Evolutionary conservation across 2,888 invertebrate species (phyloP), one percentile per base, ranked within the genome.

Genomic region (Sinhomidia bicolor): DNA sequence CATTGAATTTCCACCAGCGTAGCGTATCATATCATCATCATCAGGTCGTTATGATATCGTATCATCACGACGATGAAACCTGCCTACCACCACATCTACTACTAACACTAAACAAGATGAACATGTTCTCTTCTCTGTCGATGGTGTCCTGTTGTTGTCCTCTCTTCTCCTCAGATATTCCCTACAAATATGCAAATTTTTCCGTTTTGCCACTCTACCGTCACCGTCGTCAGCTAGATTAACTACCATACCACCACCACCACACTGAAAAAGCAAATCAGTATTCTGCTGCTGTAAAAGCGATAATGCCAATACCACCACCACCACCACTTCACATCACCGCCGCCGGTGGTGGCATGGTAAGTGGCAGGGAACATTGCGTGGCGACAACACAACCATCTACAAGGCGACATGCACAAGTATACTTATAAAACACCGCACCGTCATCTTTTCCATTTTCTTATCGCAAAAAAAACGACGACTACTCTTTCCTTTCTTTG

Each of bases 1-100:
- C 68, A 36, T 68, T 68, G 36, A 36, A n/a, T 68, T 68, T 68
- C 36, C 36, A 68, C 68, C 17, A 17, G 36, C 36, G 68, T 68
- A 47, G 10, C 9, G 12, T 47, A 47, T 47, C 44, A 47, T 47
- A 47, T 47, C 44, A 57, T 57, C 57, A 51, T n/a, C 51, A 51
- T 14, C 62, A 17, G 9, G 32, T 68, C 68, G 68, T 36, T 68
- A 62, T 68, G 36, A 68, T 68, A 36, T 68, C 36, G 62, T 29
- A 62, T 29, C 62, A 29, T 62, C 6, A 54, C 9, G 1, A 54
- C 17, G 3, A 57, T 57, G 57, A 57, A 20, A 57, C 14, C 54
- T 51, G 12, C 14, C 5, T 54, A 54, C 17, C 26, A 26, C 26
- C 12, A 26, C 14, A n/a, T n/a, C n/a, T n/a, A n/a, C n/a, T n/a